Conservation (phyloP, 2,888 invertebrate genomes). For the Eilema sororculum region DNA sequence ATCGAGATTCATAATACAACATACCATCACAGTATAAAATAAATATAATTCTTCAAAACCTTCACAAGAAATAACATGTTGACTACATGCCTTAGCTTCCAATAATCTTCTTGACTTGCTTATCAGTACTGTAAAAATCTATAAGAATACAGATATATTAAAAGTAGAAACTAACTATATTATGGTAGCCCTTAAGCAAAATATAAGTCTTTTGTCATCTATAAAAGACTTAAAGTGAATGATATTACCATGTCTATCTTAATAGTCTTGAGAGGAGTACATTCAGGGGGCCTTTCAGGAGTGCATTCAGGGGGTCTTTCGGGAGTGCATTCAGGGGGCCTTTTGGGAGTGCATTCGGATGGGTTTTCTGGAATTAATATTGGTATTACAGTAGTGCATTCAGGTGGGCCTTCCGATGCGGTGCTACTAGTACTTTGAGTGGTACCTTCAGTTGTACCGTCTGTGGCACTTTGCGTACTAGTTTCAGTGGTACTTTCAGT, state of each 20-base stretch:
- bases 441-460: background rate
- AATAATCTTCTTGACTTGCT: too few species aligned
- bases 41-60: too few species aligned
- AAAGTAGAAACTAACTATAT: too few species aligned
- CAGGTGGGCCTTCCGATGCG: background rate
- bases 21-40: too few species aligned
- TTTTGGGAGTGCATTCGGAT: background rate
- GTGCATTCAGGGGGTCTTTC: background rate
- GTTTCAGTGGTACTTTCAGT: background rate
- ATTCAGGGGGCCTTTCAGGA: background rate
- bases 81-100: too few species aligned
- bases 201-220: background rate
- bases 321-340: background rate
- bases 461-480: background rate
- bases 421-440: too few species aligned
- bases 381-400: background rate
- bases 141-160: too few species aligned
- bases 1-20: too few species aligned
- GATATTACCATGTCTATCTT: background rate
- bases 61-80: too few species aligned
- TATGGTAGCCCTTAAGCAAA: too few species aligned
- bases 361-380: background rate
- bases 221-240: background rate
- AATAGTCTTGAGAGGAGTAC: background rate
- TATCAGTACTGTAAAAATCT: too few species aligned